Evolutionary conservation across 2,113 vertebrate species (phyloP).

Genomic region (Ictalurus punctatus): DNA sequence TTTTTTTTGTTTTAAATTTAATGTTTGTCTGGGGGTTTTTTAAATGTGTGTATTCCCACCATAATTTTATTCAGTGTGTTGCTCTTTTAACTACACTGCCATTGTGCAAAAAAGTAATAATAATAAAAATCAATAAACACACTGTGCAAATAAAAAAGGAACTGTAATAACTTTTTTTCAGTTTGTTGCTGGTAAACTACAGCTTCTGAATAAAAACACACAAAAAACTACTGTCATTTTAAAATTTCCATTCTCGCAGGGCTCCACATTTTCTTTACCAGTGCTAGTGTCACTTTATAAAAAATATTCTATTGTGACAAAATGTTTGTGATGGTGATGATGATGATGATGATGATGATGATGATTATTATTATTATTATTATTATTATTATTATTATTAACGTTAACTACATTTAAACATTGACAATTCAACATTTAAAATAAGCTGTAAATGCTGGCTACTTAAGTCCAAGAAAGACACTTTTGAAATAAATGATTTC

Average conservation of each 20-base stretch:
- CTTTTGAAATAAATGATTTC: neutral
- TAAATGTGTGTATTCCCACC: neutral
- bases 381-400: neutral
- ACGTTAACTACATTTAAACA: neutral
- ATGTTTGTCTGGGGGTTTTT: neutral
- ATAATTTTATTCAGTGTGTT: neutral
- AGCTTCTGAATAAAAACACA: neutral
- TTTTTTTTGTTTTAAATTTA: neutral
- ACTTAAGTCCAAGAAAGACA: neutral
- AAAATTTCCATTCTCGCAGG: neutral
- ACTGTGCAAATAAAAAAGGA: neutral
- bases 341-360: neutral
- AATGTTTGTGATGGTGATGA: neutral
- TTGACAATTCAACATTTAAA: neutral
- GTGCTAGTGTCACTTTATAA: neutral
- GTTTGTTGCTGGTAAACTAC: neutral
- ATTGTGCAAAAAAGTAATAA: neutral
- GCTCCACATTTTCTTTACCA: neutral
- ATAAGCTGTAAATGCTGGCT: neutral
- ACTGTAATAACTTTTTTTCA: neutral
- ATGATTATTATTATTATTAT: neutral
- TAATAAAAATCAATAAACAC: neutral
- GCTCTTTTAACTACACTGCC: neutral
- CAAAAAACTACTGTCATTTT: neutral
- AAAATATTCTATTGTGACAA: neutral